phyloP scores from a whole-genome alignment of 1,140 invertebrate species.

The Apocrypta bakeri region DNA sequence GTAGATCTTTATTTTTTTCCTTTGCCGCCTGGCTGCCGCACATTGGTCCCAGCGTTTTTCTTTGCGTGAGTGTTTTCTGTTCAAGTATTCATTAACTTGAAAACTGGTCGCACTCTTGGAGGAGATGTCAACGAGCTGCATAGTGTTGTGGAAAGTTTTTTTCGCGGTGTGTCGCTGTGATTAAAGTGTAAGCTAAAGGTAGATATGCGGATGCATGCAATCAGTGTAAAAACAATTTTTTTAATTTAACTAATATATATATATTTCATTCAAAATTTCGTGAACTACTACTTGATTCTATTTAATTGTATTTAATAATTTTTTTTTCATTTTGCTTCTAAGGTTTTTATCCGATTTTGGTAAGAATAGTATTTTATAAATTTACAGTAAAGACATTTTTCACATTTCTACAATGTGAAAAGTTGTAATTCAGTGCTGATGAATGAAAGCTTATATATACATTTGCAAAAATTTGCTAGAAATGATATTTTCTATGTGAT shows the following conservation, averaged over 20 bases:
- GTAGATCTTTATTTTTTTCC: conserved; percentile 45
- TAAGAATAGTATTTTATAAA: neutral
- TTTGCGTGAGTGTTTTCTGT: neutral
- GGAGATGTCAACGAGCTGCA: neutral
- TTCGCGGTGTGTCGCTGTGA: conserved; percentile 30
- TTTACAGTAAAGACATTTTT: neutral
- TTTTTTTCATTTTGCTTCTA: neutral
- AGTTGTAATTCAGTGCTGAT: neutral
- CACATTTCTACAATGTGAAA: neutral
- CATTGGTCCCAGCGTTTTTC: neutral
- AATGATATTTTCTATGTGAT: conserved; percentile 41
- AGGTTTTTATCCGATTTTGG: neutral
- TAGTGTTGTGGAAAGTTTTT: conserved; percentile 7
- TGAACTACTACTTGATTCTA: too few relatives aligned
- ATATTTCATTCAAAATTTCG: conserved; percentile 24
- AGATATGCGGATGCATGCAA: conserved; percentile 27
- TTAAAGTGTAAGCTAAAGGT: conserved; percentile 9
- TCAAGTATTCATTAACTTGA: neutral
- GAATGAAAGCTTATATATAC: neutral
- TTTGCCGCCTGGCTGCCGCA: conserved; percentile 5
- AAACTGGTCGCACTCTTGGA: neutral
- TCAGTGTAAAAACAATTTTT: conserved; percentile 36
- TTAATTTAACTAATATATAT: conserved; percentile 38
- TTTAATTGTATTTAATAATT: conserved; percentile 15
- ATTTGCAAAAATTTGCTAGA: conserved; percentile 15